Evolutionary conservation across 2,888 invertebrate genomes (phyloP).

Genomic region (Lasioglossum calceatum): DNA sequence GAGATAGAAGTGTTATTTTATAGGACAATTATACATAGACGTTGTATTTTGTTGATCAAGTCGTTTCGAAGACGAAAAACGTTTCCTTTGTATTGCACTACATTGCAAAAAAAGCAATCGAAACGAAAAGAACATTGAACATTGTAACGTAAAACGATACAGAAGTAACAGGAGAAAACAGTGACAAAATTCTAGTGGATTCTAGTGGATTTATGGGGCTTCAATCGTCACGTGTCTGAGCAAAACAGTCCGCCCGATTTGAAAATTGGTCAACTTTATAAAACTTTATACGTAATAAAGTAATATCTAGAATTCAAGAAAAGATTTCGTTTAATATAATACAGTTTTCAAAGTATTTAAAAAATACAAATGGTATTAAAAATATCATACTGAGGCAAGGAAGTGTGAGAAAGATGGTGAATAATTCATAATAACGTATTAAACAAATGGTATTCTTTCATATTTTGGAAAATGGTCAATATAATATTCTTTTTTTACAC

Average conservation of each 20-base stretch:
- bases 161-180: not conserved
- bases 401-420: not conserved
- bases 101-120: not conserved
- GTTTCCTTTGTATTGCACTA: not conserved
- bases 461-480: not conserved
- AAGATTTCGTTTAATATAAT: not conserved
- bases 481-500: not conserved
- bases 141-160: not conserved
- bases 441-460: not conserved
- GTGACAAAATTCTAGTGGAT: not conserved
- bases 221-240: not conserved
- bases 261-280: not conserved
- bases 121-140: not conserved
- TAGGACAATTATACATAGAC: not conserved
- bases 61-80: not conserved
- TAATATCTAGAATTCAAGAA: not conserved
- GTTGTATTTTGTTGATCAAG: not conserved
- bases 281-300: not conserved
- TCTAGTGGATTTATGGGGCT: not conserved
- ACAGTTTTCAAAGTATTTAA: no score
- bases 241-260: not conserved
- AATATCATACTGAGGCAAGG: no score
- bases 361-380: no score
- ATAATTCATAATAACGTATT: not conserved
- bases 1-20: not conserved